Evolutionary conservation across 2,797 vertebrate genomes (phyloP), one percentile per base, ranked within the genome.

Genomic region (Lepilemur ruficaudatus): DNA sequence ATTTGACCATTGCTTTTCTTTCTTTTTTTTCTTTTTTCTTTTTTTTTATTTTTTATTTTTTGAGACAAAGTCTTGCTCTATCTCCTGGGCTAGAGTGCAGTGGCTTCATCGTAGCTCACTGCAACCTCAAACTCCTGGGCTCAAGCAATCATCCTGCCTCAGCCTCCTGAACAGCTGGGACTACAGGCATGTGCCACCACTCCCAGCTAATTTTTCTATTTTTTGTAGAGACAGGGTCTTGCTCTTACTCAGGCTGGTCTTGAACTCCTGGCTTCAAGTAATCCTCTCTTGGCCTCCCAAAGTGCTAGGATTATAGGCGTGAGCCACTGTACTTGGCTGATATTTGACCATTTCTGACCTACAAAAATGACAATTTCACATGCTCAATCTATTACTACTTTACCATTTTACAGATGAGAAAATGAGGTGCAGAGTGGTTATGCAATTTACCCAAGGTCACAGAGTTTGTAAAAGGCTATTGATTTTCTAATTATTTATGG

Each of bases 401-500:
- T 38, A 13, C 8, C 55, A 3, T 69, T 89, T 93, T 69, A 30
- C n/a, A 91, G 63, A 83, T n/a, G 32, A 94, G 43, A 32, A 93
- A 80, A 67, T 81, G 61, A 70, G 69, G 46, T 87, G 8, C 55
- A 76, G 28, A 84, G 35, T 85, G 35, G 46, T 79, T 85, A 93
- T 59, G 48, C 46, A 32, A 96, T 43, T 84, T 82, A 50, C 69
- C 59, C 48, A 94, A 91, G 23, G 69, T 95, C 89, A 82, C n/a
- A 50, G 59, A 93, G 55, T 91, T 88, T 38, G 57, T 23, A 43
- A 93, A 79, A 80, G 48, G 57, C 20, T 93, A 72, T 63, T 96
- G 30, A 59, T 94, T 94, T 89, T 92, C 70, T 89, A 91, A 83
- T 93, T 91, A 87, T 57, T 59, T 91, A 46, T 69, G 59, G 41